Base-by-base conservation (phyloP, 1,140 invertebrate genomes). In the Gryon sp. region DNA sequence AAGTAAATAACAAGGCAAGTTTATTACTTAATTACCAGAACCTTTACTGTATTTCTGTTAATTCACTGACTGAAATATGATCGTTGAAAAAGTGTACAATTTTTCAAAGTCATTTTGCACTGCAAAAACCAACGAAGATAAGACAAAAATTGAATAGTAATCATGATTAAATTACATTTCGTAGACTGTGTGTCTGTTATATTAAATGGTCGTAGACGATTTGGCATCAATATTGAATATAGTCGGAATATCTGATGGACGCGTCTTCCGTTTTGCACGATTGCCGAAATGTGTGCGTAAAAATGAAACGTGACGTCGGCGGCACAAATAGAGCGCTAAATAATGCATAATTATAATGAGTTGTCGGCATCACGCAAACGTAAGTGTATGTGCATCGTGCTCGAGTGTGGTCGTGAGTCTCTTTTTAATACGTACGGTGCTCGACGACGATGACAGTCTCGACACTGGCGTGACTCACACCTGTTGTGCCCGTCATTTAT, bases 401-500 rank as follows among this genome's bases (percentile, higher is more conserved):
- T 18, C 11, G 11, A 12, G 9, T 19, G 38, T 62, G 7, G 50
- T 28, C 18, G 45, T 30, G 59, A 30, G 59, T 48, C 34, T 65
- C 32, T 57, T 52, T 74, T 66, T 41, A 73, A n/a, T n/a, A n/a
- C n/a, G n/a, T 48, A 38, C 46, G 11, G 34, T 32, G 12, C 48
- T 20, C 60, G 41, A 57, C 63, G 68, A 62, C 60, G 41, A 57
- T 57, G 68, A 62, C 57, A 36, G 55, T 60, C 55, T 52, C 46
- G 46, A 70, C 66, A 62, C 22, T 26, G 57, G 32, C 36, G 41
- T 68, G 73, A 76, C 57, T 76, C 73, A 69, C 73, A 76, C 73
- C 73, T 76, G 73, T 76, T 76, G 57, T 69, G 57, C 43, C 30
- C 57, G 73, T 38, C 73, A 69, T 69, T 69, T 69, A 69, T 76